A percentile compares a stretch with the other conserved stretches of the same genome.
Conservation (phyloP, 2,888 invertebrate genomes). For the Pherbina coryleti region DNA sequence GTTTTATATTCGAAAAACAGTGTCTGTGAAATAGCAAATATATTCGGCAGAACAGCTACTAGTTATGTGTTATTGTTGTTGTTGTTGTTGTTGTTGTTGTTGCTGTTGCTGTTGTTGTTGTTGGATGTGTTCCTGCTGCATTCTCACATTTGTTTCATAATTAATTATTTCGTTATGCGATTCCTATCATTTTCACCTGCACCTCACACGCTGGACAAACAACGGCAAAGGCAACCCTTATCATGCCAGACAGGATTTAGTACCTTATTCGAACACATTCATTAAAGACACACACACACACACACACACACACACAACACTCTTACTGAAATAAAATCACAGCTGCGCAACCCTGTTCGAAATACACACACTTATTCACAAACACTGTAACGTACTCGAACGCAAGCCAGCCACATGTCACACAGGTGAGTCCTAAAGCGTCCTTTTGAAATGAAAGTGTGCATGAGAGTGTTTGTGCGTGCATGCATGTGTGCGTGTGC, state of each 20-base stretch:
- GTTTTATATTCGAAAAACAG: too few relatives aligned
- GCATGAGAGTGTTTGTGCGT: neutral
- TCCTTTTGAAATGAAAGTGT: constrained; percentile 17
- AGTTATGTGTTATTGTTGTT: too few relatives aligned
- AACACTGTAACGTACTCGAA: neutral
- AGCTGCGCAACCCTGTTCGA: too few relatives aligned
- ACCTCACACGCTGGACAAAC: neutral
- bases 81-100: neutral
- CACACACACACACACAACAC: neutral
- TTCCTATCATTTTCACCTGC: constrained; percentile 19
- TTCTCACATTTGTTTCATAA: constrained; percentile 17
- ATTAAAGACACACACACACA: neutral
- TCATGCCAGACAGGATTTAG: too few relatives aligned
- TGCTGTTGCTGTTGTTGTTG: neutral
- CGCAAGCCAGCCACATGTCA: neutral
- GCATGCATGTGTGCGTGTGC: constrained; percentile 10
- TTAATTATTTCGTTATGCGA: constrained; percentile 32
- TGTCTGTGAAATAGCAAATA: neutral
- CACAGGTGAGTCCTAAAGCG: constrained; percentile 27
- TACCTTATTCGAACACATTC: too few relatives aligned
- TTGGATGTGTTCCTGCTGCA: neutral
- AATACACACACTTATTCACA: constrained; percentile 23
- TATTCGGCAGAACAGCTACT: neutral
- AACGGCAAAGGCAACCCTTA: too few relatives aligned
- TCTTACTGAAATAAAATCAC: neutral